Evolutionary conservation across 2,113 vertebrate species (phyloP).

Genomic region (Cephalophus harveyi): DNA sequence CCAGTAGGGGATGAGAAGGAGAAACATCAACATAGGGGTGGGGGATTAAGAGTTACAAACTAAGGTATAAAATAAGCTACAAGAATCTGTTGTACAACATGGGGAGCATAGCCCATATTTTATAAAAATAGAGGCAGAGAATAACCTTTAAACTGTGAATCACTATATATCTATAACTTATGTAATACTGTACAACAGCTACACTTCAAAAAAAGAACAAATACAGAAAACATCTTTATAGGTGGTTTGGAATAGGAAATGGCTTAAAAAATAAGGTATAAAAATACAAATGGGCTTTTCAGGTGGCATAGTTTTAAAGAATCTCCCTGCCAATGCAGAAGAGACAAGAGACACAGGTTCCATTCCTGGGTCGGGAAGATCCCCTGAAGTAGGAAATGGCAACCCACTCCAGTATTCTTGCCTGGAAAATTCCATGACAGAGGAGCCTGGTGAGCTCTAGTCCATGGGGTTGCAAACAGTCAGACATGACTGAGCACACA

Average conservation of each 20-base stretch:
- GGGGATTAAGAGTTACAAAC: background rate
- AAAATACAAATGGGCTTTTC: background rate
- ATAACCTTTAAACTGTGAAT: background rate
- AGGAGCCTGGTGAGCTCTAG: background rate
- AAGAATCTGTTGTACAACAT: background rate
- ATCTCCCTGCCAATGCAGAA: background rate
- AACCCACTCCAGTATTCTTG: background rate
- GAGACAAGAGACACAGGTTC: background rate
- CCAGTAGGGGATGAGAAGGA: background rate
- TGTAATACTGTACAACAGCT: background rate
- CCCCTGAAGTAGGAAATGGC: background rate
- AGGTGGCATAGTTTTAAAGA: background rate
- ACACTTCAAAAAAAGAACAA: background rate
- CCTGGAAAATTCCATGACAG: background rate
- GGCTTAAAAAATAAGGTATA: background rate
- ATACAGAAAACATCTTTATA: background rate
- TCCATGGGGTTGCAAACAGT: background rate
- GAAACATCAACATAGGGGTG: background rate
- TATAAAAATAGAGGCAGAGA: background rate
- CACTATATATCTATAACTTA: background rate
- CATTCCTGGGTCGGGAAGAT: background rate
- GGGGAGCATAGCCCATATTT: background rate
- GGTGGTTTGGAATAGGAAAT: background rate
- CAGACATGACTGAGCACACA: background rate
- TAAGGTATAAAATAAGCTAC: background rate